Base-by-base conservation (phyloP, 1,140 invertebrate species). In the Calosoma granatense region DNA sequence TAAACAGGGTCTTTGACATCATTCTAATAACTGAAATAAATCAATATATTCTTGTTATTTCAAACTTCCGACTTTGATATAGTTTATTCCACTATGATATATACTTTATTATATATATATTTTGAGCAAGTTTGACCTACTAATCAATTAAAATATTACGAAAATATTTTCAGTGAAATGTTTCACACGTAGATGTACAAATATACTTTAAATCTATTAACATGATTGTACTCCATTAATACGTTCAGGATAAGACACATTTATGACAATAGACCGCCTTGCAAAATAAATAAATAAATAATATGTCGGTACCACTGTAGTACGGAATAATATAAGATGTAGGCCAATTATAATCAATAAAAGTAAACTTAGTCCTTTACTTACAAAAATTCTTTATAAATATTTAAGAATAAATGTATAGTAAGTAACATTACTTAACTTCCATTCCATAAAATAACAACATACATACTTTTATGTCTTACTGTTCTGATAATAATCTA, bases 141-240 rank as follows among this genome's bases (percentile, higher is more conserved):
- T 11, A 12, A 11, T 47, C 15, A 47, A 12, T 47, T 17, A 30
- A 30, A 6, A 4, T 47, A 4, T 12, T 47, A 47, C 41, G 41
- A 47, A 47, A 47, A 47, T 47, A 47, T 47, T 12, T 47, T 47
- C n/a, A 47, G 41, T 47, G 41, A 47, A 12, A 12, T 6, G 3
- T 12, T 17, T 47, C 41, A 47, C 26, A 9, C 26, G 6, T 36
- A 36, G 6, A 36, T 36, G 19, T 59, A 53, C 53, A 36, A 56
- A 39, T 36, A 47, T 47, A 47, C 17, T 47, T 47, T 47, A 47
- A 47, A 47, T 47, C 41, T 47, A 47, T 47, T 11, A 47, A 21
- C 55, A 56, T 63, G 61, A 60, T 65, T 64, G 63, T 64, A 62
- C 63, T 62, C 60, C 61, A 62, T 57, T 47, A 26, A 60, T 57